Conservation (phyloP, 2,797 vertebrate genomes). For the Clarias laeviceps region DNA sequence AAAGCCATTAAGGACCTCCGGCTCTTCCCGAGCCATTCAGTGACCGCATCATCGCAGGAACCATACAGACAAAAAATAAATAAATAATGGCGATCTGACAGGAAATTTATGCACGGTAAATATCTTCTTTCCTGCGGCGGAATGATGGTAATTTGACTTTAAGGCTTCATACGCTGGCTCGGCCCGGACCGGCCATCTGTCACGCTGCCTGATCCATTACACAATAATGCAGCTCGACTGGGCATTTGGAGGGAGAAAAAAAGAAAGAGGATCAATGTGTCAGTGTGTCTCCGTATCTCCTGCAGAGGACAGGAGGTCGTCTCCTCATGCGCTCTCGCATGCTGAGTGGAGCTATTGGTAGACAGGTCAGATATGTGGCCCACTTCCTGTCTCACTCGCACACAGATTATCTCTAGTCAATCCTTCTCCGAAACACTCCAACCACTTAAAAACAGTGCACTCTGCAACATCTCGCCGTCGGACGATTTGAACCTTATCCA, state of each 20-base stretch:
- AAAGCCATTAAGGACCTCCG: slow-evolving; percentile 42
- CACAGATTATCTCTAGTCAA: slow-evolving; percentile 28
- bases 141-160: slow-evolving; percentile 57
- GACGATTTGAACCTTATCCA: not conserved
- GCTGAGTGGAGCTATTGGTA: slow-evolving; percentile 34
- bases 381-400: slow-evolving; percentile 3
- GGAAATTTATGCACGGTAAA: slow-evolving; percentile 61
- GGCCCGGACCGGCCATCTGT: slow-evolving; percentile 52
- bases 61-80: slow-evolving; percentile 34
- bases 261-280: slow-evolving; percentile 26
- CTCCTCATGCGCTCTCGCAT: slow-evolving; percentile 30
- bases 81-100: slow-evolving; percentile 41
- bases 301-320: slow-evolving; percentile 43
- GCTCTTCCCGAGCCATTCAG: slow-evolving; percentile 32
- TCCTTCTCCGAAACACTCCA: slow-evolving; percentile 39
- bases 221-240: slow-evolving; percentile 59
- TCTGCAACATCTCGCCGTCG: not conserved
- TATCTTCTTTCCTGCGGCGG: slow-evolving; percentile 54
- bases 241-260: slow-evolving; percentile 29
- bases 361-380: slow-evolving; percentile 43
- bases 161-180: slow-evolving; percentile 56
- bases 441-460: slow-evolving; percentile 23
- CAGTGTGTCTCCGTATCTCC: slow-evolving; percentile 30
- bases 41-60: slow-evolving; percentile 29
- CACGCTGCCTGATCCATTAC: slow-evolving; percentile 56